These are phyloP conservation scores for Eristalinus sepulchralis DNA, from an alignment of 2,888 invertebrate species.

Conservation along the genomic window DNA sequence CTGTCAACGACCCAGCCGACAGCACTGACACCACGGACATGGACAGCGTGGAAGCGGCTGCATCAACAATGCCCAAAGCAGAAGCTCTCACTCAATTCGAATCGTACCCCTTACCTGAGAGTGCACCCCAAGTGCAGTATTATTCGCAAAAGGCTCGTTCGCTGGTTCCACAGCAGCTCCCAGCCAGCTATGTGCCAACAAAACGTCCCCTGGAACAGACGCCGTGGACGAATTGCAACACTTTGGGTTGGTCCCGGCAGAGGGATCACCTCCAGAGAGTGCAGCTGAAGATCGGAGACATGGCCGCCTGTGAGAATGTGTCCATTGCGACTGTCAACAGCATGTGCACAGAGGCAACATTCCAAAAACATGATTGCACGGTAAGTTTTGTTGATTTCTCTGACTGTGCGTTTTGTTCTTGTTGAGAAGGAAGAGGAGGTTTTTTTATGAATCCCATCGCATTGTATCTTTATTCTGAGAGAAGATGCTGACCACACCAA, in stretches of 20 bases:
- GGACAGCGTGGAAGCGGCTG: conserved; percentile 74
- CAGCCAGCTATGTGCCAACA: conserved; percentile 69
- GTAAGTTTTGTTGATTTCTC: conserved; percentile 83
- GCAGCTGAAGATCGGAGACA: conserved; percentile 88
- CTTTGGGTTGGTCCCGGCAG: conserved; percentile 92
- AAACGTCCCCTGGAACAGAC: conserved; percentile 61
- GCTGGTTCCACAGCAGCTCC: conserved; percentile 39
- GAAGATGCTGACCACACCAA: no score
- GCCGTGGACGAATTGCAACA: conserved; percentile 86
- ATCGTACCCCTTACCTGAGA: conserved; percentile 78
- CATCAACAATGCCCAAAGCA: conserved; percentile 77
- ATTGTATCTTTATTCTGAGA: no score
- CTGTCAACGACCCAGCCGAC: conserved; percentile 59
- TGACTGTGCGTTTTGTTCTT: no score
- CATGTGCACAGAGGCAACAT: conserved; percentile 90
- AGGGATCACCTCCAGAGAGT: conserved; percentile 91
- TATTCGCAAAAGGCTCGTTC: conserved; percentile 72
- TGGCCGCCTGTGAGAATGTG: conserved; percentile 92
- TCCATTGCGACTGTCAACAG: conserved; percentile 92
- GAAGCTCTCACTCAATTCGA: conserved; percentile 76
- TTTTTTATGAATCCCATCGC: no score
- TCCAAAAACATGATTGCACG: conserved; percentile 90
- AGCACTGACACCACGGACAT: conserved; percentile 43
- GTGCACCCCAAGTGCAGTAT: conserved; percentile 78
- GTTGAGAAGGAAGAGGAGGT: no score